Conservation (phyloP, 2,113 vertebrate genomes). For the Pagrus major region DNA sequence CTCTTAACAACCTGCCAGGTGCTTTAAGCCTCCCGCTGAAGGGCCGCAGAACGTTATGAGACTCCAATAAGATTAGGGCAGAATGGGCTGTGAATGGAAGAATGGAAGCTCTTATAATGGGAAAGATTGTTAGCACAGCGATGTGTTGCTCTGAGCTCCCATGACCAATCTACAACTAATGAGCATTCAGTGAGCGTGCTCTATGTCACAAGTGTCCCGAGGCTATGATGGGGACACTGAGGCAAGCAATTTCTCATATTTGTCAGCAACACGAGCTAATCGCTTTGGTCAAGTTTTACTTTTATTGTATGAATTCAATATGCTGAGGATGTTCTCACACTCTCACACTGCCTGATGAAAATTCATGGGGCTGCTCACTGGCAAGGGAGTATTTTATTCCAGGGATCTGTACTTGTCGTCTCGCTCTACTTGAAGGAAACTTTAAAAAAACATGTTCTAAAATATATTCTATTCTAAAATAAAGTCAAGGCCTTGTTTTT, state of each 20-base stretch:
- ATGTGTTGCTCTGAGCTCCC: slow-evolving; percentile 81
- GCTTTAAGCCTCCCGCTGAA: slow-evolving; percentile 84
- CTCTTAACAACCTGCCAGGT: slow-evolving; percentile 92
- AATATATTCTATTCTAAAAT: background rate
- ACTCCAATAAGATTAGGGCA: slow-evolving; percentile 89
- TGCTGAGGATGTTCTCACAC: slow-evolving; percentile 36
- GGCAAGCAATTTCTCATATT: slow-evolving; percentile 67
- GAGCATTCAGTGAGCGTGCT: slow-evolving; percentile 77
- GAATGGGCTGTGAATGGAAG: slow-evolving; percentile 73
- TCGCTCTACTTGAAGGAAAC: background rate
- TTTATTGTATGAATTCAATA: slow-evolving; percentile 20
- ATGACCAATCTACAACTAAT: slow-evolving; percentile 85
- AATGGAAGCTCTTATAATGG: slow-evolving; percentile 68
- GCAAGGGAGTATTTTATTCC: background rate
- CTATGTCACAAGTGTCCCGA: slow-evolving; percentile 65
- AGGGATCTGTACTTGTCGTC: background rate
- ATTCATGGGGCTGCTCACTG: slow-evolving; percentile 17
- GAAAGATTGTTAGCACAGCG: slow-evolving; percentile 74
- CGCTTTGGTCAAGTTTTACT: slow-evolving; percentile 45
- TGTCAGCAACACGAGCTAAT: slow-evolving; percentile 73
- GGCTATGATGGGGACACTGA: slow-evolving; percentile 54
- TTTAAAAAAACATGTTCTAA: no score
- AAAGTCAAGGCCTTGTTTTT: background rate
- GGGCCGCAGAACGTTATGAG: slow-evolving; percentile 81
- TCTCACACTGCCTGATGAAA: slow-evolving; percentile 36